Evolutionary conservation across 2,113 vertebrate genomes (phyloP).

Genomic region (Dascyllus trimaculatus): DNA sequence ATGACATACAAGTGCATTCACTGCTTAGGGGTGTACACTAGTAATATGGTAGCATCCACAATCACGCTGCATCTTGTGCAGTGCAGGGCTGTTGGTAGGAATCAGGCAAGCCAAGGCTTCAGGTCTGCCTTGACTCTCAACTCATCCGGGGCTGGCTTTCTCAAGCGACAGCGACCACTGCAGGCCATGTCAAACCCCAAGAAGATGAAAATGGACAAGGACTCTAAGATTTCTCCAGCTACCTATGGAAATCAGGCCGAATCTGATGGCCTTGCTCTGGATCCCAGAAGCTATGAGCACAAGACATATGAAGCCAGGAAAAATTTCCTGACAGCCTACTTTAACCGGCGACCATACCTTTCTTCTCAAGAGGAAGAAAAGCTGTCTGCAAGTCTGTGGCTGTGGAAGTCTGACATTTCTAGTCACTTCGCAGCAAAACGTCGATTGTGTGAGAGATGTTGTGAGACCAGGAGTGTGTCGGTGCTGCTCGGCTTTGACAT

Average conservation of each 20-base stretch:
- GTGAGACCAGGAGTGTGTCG: slow-evolving; percentile 86
- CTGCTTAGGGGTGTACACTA: slow-evolving; percentile 97
- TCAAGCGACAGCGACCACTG: slow-evolving; percentile 90
- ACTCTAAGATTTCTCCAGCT: slow-evolving; percentile 83
- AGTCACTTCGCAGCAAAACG: slow-evolving; percentile 93
- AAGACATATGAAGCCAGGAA: slow-evolving; percentile 96
- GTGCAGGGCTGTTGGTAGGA: slow-evolving; percentile 94
- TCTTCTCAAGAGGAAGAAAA: slow-evolving; percentile 92
- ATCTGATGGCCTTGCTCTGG: slow-evolving; percentile 89
- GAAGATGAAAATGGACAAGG: slow-evolving; percentile 86
- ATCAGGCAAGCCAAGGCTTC: slow-evolving; percentile 85
- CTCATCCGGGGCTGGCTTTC: slow-evolving; percentile 84
- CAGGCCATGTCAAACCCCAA: slow-evolving; percentile 87
- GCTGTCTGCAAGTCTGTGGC: slow-evolving; percentile 93
- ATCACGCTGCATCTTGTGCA: slow-evolving; percentile 97
- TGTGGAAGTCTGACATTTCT: slow-evolving; percentile 96
- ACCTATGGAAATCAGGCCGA: slow-evolving; percentile 87
- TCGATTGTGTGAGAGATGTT: slow-evolving; percentile 89
- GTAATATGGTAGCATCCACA: slow-evolving; percentile 98
- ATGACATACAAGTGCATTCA: slow-evolving; percentile 99
- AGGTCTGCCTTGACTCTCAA: slow-evolving; percentile 83
- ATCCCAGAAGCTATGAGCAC: slow-evolving; percentile 93
- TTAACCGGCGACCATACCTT: slow-evolving; percentile 94
- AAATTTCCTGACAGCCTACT: slow-evolving; percentile 95
- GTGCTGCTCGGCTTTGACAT: slow-evolving; percentile 96